phyloP scores from a whole-genome alignment of 35 echinoderm and acorn worm genomes.

The Hemicentrotus pulcherrimus region DNA sequence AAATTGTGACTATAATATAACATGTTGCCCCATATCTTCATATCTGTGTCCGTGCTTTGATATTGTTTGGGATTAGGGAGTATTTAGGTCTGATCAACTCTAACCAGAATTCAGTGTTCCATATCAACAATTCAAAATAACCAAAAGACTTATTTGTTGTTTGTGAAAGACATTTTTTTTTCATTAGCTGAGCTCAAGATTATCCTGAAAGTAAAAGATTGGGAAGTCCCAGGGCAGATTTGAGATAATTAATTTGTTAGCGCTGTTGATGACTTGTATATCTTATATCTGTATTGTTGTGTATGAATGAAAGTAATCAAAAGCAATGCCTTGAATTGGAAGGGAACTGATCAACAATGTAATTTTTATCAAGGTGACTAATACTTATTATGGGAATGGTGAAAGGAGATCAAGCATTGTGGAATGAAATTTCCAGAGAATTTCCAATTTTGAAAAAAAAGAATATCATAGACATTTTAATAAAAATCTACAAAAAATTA shows the following conservation, averaged over 20 bases:
- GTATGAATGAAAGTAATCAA: conserved; percentile 6
- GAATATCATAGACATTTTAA: no score
- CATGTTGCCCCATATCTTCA: no score
- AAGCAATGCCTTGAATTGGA: background rate
- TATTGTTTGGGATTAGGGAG: no score
- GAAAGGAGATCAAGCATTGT: background rate
- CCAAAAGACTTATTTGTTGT: no score
- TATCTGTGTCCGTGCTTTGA: no score
- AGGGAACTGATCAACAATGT: background rate
- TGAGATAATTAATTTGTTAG: background rate
- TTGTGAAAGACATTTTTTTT: background rate
- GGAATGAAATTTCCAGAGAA: no score
- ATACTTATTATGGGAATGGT: background rate
- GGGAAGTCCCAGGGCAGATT: background rate
- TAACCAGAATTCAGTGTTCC: no score
- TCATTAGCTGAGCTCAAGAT: background rate
- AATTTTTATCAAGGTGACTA: background rate
- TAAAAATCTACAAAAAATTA: no score
- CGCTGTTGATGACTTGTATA: background rate
- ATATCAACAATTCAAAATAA: no score
- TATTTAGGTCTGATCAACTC: no score
- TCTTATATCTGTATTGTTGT: conserved; percentile 19
- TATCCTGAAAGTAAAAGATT: background rate
- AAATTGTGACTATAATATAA: no score
- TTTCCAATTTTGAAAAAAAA: no score